A percentile compares a stretch with the other conserved stretches of the same genome.
These are phyloP conservation scores for Raphicerus campestris DNA, from an alignment of 2,113 vertebrate species.

Conservation along the genomic window DNA sequence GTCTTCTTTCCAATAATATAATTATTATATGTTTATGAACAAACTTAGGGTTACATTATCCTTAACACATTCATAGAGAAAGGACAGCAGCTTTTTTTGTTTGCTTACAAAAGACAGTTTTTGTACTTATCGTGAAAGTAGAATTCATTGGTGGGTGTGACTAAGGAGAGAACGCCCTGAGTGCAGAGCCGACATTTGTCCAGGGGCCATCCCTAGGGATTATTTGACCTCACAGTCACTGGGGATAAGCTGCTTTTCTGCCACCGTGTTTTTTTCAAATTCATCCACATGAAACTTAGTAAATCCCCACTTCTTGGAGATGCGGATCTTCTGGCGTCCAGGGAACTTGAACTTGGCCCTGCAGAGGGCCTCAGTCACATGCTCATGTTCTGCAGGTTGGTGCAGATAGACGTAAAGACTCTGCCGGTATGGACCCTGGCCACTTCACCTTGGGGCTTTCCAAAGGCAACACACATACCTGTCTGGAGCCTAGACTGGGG, in stretches of 20 bases:
- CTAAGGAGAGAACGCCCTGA: not conserved
- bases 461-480: not conserved
- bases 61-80: not conserved
- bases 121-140: not conserved
- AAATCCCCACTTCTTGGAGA: not conserved
- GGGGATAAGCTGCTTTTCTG: not conserved
- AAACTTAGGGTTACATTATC: not conserved
- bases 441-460: not conserved
- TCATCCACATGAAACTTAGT: not conserved
- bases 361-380: not conserved
- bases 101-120: not conserved
- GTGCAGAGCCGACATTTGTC: not conserved
- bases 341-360: not conserved
- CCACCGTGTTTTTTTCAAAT: not conserved
- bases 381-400: not conserved
- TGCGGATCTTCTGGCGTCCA: fast-evolving
- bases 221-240: not conserved
- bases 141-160: not conserved
- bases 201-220: not conserved
- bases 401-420: not conserved
- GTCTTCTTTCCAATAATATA: not conserved
- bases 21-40: not conserved
- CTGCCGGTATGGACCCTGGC: not conserved
- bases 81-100: not conserved
- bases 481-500: not conserved